Evolutionary conservation across 2,888 invertebrate genomes (phyloP), one percentile per base, ranked within the genome.

Genomic region (Stenurella melanura): DNA sequence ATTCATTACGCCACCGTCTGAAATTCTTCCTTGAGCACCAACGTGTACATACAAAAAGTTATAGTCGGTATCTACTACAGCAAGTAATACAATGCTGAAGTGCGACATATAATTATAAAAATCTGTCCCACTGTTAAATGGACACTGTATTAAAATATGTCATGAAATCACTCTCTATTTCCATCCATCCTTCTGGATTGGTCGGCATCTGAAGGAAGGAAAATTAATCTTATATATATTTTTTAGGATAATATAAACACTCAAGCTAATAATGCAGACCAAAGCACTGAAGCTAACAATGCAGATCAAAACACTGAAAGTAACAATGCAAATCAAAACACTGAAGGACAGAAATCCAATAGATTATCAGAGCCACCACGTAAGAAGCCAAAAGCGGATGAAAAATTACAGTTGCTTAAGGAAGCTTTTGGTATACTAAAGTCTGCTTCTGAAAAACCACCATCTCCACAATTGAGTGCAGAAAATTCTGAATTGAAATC

Each of bases 1-100:
- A 26, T 26, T 26, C 21, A 26, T 26, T 26, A 26, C 21, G 1
- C 21, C 21, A 4, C 68, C 50, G 12, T 68, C 56, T 10, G 18
- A 38, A 54, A 68, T 54, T 68, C 68, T 50, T 11, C 68, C 56
- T 9, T 56, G 42, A 4, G 50, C 19, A 17, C 56, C 68, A 56
- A 68, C 11, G 42, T 68, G 12, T 21, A 19, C 54, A 54, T 54
- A 54, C 17, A 68, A 18, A 54, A 68, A 68, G 10, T 68, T 68
- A 19, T 54, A 68, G 56, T 68, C 26, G n/a, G 54, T 56, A 26
- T 68, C 68, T 19, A 54, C 54, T 54, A 68, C 18, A 56, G 68
- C 68, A 56, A 68, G 50, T 26, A 68, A 56, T n/a, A 54, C 21
- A 68, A 54, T 68, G 17, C 68, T 56, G 15, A 21, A 50, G 19